Percentiles rank a stretch among this genome's conserved stretches.
These are phyloP conservation scores for Apodemia mormo DNA, from an alignment of 2,888 invertebrate genomes.

Conservation along the genomic window DNA sequence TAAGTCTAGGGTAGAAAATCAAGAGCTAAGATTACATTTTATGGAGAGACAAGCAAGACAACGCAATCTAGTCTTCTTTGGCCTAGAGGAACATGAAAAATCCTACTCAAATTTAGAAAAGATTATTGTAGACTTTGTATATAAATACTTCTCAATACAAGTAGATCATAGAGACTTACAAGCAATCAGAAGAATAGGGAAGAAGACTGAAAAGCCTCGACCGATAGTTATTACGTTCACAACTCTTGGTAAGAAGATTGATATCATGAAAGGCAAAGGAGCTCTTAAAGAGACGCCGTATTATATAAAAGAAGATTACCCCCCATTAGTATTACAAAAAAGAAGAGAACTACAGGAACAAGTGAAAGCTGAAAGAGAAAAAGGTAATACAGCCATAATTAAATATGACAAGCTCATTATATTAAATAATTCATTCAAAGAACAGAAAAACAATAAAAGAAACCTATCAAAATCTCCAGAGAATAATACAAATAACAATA, in stretches of 20 bases:
- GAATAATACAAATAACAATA: slow-evolving; percentile 20
- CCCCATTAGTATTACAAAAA: slow-evolving; percentile 34
- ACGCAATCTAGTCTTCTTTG: slow-evolving; percentile 29
- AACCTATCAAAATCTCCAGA: slow-evolving; percentile 31
- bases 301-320: slow-evolving; percentile 31
- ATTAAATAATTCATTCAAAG: slow-evolving; percentile 23
- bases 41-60: slow-evolving; percentile 25
- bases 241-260: slow-evolving; percentile 26
- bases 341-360: slow-evolving; percentile 34
- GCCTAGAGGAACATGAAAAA: slow-evolving; percentile 23
- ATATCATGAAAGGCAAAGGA: slow-evolving; percentile 22
- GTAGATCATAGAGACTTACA: slow-evolving; percentile 21
- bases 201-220: slow-evolving; percentile 21
- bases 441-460: slow-evolving; percentile 29
- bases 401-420: slow-evolving; percentile 37
- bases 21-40: background rate
- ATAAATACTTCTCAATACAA: slow-evolving; percentile 16
- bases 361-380: slow-evolving; percentile 30
- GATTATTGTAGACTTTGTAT: slow-evolving; percentile 14
- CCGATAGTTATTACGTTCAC: slow-evolving; percentile 24
- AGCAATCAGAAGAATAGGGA: slow-evolving; percentile 22
- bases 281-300: slow-evolving; percentile 20
- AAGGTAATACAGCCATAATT: slow-evolving; percentile 33
- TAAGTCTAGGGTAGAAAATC: background rate
- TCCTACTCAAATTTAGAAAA: slow-evolving; percentile 21